These are phyloP conservation scores for Eupithecia insigniata DNA, from an alignment of 2,888 invertebrate species.

Conservation along the genomic window DNA sequence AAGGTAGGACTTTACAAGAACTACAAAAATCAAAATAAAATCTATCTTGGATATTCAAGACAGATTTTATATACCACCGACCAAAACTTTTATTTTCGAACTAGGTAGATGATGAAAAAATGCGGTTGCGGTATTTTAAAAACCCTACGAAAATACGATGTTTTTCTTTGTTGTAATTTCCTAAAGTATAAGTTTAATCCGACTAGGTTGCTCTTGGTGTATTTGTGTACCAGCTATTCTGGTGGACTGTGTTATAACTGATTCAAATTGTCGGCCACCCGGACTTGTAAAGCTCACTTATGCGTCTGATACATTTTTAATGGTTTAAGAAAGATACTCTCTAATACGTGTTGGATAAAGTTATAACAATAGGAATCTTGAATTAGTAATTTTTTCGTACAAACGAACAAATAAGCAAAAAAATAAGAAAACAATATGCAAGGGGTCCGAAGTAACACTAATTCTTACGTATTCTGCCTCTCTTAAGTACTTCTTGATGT, in stretches of 20 bases:
- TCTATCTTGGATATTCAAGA: too few relatives aligned
- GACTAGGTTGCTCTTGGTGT: too few relatives aligned
- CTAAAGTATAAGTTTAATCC: background rate
- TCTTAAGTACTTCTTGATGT: too few relatives aligned
- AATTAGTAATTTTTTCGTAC: background rate
- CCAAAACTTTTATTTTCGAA: background rate
- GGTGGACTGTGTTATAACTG: slow-evolving; percentile 51
- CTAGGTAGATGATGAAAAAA: background rate
- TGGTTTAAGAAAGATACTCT: slow-evolving; percentile 53
- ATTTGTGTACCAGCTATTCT: background rate
- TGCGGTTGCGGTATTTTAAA: background rate
- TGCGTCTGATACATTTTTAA: slow-evolving; percentile 64
- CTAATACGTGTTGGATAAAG: slow-evolving; percentile 46
- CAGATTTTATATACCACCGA: background rate
- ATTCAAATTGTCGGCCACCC: slow-evolving; percentile 78
- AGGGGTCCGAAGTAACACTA: too few relatives aligned
- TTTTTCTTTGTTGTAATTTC: background rate
- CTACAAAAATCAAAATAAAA: too few relatives aligned
- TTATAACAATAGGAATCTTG: slow-evolving; percentile 9
- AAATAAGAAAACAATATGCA: background rate
- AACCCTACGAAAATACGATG: background rate
- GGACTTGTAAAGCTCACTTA: slow-evolving; percentile 53
- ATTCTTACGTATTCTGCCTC: too few relatives aligned
- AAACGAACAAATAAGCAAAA: background rate
- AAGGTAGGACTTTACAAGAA: too few relatives aligned